Conservation (phyloP, 2,888 invertebrate species). For the Dascillus cervinus region DNA sequence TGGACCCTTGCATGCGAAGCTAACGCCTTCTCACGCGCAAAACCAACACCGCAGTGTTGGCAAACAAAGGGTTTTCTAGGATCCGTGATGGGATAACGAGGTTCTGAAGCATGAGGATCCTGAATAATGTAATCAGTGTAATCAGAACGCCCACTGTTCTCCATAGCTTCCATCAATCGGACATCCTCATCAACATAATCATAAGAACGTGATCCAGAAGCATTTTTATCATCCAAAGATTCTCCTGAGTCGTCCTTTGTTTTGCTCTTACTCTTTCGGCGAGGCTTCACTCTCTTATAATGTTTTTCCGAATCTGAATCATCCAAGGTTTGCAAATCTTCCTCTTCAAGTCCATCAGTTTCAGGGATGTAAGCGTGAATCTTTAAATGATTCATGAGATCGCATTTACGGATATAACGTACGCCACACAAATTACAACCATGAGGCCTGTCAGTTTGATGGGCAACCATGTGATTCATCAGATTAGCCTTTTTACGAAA, state of each 20-base stretch:
- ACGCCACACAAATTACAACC: conserved; percentile 77
- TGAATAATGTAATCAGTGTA: conserved; percentile 28
- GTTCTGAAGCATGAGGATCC: conserved; percentile 24
- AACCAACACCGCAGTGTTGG: conserved; percentile 65
- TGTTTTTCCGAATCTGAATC: conserved; percentile 38
- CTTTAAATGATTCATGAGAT: conserved; percentile 76
- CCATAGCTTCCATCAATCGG: conserved; percentile 44
- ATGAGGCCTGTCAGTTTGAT: conserved; percentile 76
- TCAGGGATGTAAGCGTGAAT: conserved; percentile 72
- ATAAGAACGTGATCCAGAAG: conserved; percentile 37
- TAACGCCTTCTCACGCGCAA: conserved; percentile 75
- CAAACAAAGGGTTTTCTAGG: conserved; percentile 75
- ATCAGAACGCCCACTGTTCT: conserved; percentile 33
- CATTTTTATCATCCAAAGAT: conserved; percentile 26
- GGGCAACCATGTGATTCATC: conserved; percentile 82
- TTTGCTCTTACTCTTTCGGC: conserved; percentile 29
- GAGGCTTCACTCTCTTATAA: conserved; percentile 30
- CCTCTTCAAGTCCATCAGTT: conserved; percentile 45
- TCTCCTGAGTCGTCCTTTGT: conserved; percentile 34
- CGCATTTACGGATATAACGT: conserved; percentile 69
- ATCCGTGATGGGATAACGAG: conserved; percentile 54
- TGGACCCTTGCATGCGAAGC: conserved; percentile 71
- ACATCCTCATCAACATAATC: conserved; percentile 46
- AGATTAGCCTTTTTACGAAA: conserved; percentile 78
- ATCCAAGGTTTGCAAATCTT: conserved; percentile 45